phyloP scores from a whole-genome alignment of 2,797 vertebrate species.

The Esox lucius region DNA sequence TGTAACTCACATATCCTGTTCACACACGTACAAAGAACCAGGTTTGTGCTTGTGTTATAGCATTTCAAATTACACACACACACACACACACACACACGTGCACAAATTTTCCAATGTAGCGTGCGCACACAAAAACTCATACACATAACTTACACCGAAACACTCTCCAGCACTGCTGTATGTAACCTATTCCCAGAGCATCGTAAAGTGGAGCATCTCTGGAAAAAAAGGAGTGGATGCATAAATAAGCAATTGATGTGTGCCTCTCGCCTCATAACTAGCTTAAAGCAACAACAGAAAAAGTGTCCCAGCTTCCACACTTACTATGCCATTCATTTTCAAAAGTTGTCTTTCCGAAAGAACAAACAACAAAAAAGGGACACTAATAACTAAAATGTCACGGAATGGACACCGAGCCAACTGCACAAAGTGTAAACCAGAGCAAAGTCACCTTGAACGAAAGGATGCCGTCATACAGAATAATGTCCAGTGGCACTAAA shows the following conservation, averaged over 20 bases:
- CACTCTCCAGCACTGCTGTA: slow-evolving; percentile 15
- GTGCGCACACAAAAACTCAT: neutral
- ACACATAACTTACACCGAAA: neutral
- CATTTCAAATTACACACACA: slow-evolving; percentile 33
- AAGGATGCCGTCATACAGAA: slow-evolving; percentile 18
- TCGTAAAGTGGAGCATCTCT: slow-evolving; percentile 52
- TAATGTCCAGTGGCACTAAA: slow-evolving; percentile 40
- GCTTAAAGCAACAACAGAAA: slow-evolving; percentile 56
- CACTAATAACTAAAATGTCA: slow-evolving; percentile 66
- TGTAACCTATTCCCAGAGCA: slow-evolving; percentile 53
- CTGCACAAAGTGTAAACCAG: slow-evolving; percentile 28
- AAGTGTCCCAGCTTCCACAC: slow-evolving; percentile 43
- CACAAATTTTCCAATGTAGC: slow-evolving; percentile 11
- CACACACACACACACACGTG: slow-evolving; percentile 25
- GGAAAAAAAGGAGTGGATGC: slow-evolving; percentile 23
- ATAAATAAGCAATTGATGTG: slow-evolving; percentile 34
- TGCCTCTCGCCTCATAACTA: slow-evolving; percentile 29
- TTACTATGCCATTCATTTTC: slow-evolving; percentile 69
- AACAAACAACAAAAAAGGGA: slow-evolving; percentile 50
- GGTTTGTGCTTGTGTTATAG: slow-evolving; percentile 9
- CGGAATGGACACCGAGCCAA: slow-evolving; percentile 29
- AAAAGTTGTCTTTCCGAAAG: slow-evolving; percentile 51
- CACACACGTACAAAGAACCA: slow-evolving; percentile 26
- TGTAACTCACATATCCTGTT: too few species aligned
- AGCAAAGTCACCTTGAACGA: slow-evolving; percentile 69